phyloP scores from a whole-genome alignment of 2,797 vertebrate genomes.

The Sebastes matsubarae region DNA sequence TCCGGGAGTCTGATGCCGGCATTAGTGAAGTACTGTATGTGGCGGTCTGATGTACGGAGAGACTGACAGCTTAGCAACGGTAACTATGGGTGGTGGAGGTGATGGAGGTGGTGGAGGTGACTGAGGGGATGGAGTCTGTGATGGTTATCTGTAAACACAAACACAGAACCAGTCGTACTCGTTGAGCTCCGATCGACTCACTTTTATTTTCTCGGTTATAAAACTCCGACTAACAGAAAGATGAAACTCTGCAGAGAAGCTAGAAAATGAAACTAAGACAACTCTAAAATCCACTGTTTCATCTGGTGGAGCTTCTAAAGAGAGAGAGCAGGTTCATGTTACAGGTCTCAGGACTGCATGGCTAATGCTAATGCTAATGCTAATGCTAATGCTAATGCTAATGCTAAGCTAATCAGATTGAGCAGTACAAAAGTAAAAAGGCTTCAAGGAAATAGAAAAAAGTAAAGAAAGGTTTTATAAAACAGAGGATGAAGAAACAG shows the following conservation, averaged over 20 bases:
- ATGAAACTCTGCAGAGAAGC: not conserved
- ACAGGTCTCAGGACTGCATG: not conserved
- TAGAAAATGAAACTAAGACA: constrained; percentile 34
- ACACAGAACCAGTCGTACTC: not conserved
- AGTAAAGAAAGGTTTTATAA: constrained; percentile 38
- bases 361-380: not conserved
- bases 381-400: constrained; percentile 19
- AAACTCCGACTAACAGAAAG: constrained; percentile 25
- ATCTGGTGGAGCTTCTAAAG: not conserved
- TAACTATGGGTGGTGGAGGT: too few relatives aligned
- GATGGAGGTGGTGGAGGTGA: too few relatives aligned
- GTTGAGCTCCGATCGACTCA: not conserved
- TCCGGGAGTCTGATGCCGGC: too few relatives aligned
- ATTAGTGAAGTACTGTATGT: too few relatives aligned
- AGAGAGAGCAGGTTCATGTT: not conserved
- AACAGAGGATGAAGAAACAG: constrained; percentile 36
- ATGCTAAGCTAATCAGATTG: constrained; percentile 3
- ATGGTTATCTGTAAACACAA: not conserved
- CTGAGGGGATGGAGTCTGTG: not conserved
- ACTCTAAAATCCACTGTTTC: constrained; percentile 4
- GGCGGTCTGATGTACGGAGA: too few relatives aligned
- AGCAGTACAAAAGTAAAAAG: constrained; percentile 60
- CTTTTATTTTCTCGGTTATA: constrained; percentile 46
- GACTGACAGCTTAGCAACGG: too few relatives aligned
- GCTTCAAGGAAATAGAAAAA: constrained; percentile 39